phyloP scores from a whole-genome alignment of 2,888 invertebrate genomes.

The Eupithecia abbreviata region DNA sequence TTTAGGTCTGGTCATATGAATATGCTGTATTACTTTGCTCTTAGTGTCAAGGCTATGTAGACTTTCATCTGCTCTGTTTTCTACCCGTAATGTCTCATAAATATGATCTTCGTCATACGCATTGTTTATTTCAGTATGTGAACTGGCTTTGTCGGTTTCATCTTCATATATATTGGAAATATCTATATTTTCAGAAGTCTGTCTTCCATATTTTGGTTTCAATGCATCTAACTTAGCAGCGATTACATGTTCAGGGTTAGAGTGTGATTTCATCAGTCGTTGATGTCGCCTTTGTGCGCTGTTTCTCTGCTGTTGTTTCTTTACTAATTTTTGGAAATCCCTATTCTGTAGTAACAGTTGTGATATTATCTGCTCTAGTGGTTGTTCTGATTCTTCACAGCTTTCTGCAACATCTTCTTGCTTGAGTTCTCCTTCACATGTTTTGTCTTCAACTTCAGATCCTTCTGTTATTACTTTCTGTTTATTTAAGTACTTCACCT shows the following conservation, averaged over 20 bases:
- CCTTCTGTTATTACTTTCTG: constrained; percentile 79
- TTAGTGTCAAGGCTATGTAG: constrained; percentile 63
- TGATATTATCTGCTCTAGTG: constrained; percentile 90
- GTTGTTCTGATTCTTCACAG: constrained; percentile 80
- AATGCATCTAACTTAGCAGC: constrained; percentile 69
- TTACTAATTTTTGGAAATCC: constrained; percentile 91
- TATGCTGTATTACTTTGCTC: constrained; percentile 69
- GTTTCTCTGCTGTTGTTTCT: constrained; percentile 87
- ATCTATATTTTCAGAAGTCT: constrained; percentile 69
- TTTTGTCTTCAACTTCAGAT: constrained; percentile 71
- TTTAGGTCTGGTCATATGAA: constrained; percentile 61
- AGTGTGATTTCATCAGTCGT: constrained; percentile 81
- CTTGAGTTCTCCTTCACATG: constrained; percentile 52
- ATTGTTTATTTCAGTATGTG: constrained; percentile 52
- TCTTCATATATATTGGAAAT: constrained; percentile 40
- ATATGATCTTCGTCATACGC: constrained; percentile 82
- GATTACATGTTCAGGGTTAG: constrained; percentile 78
- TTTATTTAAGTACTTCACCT: constrained; percentile 77
- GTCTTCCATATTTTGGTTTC: constrained; percentile 70
- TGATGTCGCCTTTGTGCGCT: constrained; percentile 82
- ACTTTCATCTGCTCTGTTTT: constrained; percentile 63
- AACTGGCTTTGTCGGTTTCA: constrained; percentile 45
- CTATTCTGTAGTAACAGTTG: constrained; percentile 92
- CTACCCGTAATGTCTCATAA: constrained; percentile 84
- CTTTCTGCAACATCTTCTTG: constrained; percentile 59